Evolutionary conservation across 2,888 invertebrate genomes (phyloP), one percentile per base, ranked within the genome.

Genomic region (Meandrusa payeni): DNA sequence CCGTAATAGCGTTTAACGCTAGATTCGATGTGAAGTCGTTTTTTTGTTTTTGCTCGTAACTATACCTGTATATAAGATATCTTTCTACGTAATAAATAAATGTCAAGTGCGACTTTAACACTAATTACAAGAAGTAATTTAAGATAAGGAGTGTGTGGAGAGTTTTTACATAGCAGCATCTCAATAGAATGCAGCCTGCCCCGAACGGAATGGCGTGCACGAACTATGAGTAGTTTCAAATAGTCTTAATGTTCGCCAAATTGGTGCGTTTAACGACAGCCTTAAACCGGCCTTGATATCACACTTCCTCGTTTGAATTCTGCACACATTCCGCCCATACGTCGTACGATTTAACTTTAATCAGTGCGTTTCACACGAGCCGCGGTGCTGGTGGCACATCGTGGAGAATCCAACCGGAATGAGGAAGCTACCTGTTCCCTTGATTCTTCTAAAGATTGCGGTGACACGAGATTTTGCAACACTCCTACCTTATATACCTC

Each of bases 261-360:
- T 23, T 39, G 9, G 41, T 41, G 11, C 24, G 2, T 12, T 24
- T 13, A 22, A 13, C 17, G 33, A 5, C 24, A 23, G 40, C 51
- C 54, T 34, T 38, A n/a, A 11, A 22, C 15, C 27, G 39, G 7
- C 60, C 60, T 57, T 55, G 51, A 44, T 52, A 50, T 51, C 33
- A 47, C 48, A 51, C 50, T 57, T 61, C 58, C 60, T 56, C 42
- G 26, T 51, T 26, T 22, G 37, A 55, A 46, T 44, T 20, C 31
- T 46, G 46, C 49, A 48, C 47, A 46, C 54, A 57, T 60, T 57
- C 51, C 46, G 48, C 46, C 47, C 44, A 48, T 46, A 46, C 45
- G 47, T 51, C 50, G 39, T 42, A 48, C 47, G 44, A 34, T 28
- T 47, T 51, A 45, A 37, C 29, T 13, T 6, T 28, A 38, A 51